Base-by-base conservation (phyloP, 2,888 invertebrate species). In the Maniola hyperantus region DNA sequence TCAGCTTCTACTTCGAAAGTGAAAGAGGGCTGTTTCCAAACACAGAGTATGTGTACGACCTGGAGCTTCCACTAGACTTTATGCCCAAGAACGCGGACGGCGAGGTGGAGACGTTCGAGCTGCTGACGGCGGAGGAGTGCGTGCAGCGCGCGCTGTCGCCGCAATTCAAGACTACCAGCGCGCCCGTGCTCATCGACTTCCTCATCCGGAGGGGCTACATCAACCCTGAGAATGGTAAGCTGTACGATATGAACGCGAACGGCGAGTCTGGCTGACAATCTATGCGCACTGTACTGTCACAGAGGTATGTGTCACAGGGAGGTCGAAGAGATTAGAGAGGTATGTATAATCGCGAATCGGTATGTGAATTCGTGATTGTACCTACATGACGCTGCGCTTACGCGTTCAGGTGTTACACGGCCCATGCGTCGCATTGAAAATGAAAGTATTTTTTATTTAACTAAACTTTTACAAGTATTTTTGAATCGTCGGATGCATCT, bases 21-120 rank as follows among this genome's bases (percentile, higher is more conserved):
- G 97, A 98, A 85, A 94, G 97, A 77, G 99, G 99, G 0, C 89
- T 99, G 48, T 98, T 98, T 81, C 98, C 99, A 15, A 98, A 99
- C 84, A 98, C 97, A 5, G 97, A 98, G 84, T 98, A 97, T 87
- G 96, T 98, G 33, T 98, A 96, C 84, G 99, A 99, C 87, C 92
- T 99, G 76, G 97, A 98, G 89, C 91, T 99, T 76, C 98, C 99
- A 15, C 84, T 95, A 64, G 97, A 97, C 82, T 99, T 99, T 89
- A 92, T 95, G 73, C 99, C 99, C n/a, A 95, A 95, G 78, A 98
- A 98, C 88, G 96, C 97, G 42, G 99, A 99, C 85, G 98, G 98
- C 13, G 99, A 99, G 91, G 98, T 98, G 39, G 97, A 97, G 83
- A 95, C 95, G 68, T 99, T 99, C 88, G 97, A 98, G 84, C 91